A percentile compares a stretch with the other conserved stretches of the same genome.
phyloP scores from a whole-genome alignment of 92 coral and sea anemone genomes.

The Porites divaricata region DNA sequence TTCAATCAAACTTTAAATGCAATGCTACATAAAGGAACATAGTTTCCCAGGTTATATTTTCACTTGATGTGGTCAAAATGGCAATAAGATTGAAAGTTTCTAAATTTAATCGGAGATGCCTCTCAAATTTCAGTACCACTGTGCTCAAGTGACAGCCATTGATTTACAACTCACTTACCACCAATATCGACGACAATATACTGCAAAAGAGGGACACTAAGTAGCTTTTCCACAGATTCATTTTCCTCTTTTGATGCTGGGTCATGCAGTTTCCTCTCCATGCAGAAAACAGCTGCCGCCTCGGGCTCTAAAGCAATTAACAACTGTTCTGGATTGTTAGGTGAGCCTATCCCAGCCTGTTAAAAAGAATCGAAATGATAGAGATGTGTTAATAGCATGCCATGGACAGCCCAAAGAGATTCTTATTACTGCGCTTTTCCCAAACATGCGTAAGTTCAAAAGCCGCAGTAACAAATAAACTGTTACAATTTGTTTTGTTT shows the following conservation, averaged over 20 bases:
- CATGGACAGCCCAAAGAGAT: too few relatives aligned
- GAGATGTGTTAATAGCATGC: not conserved
- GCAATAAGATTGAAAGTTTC: too few relatives aligned
- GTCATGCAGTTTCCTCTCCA: constrained; percentile 35
- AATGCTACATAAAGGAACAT: too few relatives aligned
- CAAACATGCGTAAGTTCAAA: too few relatives aligned
- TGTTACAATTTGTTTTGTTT: too few relatives aligned
- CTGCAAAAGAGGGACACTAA: constrained; percentile 28
- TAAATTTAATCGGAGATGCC: too few relatives aligned
- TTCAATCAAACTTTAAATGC: too few relatives aligned
- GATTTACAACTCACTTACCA: constrained; percentile 11
- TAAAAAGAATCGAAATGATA: not conserved
- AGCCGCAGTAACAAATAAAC: too few relatives aligned
- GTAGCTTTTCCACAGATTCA: constrained; percentile 24
- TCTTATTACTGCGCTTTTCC: too few relatives aligned
- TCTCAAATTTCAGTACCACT: not conserved
- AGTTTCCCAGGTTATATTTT: too few relatives aligned
- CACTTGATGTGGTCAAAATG: too few relatives aligned
- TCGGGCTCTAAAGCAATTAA: constrained; percentile 75
- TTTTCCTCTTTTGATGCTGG: not conserved
- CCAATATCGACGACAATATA: constrained; percentile 59
- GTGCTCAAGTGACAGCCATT: not conserved
- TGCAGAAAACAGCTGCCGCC: constrained; percentile 71
- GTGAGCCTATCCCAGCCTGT: constrained; percentile 68
- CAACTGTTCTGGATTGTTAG: constrained; percentile 63